These are phyloP conservation scores for Scaeva pyrastri DNA, from an alignment of 2,888 invertebrate species.

Conservation along the genomic window DNA sequence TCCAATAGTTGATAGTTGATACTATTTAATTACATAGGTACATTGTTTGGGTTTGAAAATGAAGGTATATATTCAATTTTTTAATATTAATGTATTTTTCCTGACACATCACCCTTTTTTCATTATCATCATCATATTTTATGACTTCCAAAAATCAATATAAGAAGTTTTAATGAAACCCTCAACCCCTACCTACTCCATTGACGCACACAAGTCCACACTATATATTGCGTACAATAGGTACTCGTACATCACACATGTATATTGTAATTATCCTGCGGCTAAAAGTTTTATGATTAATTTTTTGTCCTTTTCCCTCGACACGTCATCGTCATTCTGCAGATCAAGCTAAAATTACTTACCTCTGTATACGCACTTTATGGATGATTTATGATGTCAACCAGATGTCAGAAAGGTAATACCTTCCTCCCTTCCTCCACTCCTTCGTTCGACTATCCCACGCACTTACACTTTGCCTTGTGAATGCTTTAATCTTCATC, in stretches of 20 bases:
- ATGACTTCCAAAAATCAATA: constrained; percentile 27
- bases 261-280: constrained; percentile 21
- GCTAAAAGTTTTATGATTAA: constrained; percentile 68
- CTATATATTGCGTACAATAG: too few species aligned
- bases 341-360: constrained; percentile 58
- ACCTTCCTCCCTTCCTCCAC: constrained; percentile 8
- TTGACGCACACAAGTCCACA: too few species aligned
- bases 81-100: neutral
- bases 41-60: too few species aligned
- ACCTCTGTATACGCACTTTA: constrained; percentile 64
- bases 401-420: constrained; percentile 74
- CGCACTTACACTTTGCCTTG: too few species aligned
- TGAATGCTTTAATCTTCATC: constrained; percentile 29
- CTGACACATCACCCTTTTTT: neutral
- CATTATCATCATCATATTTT: neutral
- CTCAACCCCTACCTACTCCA: neutral
- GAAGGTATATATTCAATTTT: too few species aligned
- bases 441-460: too few species aligned
- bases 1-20: too few species aligned
- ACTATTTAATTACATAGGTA: too few species aligned
- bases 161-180: constrained; percentile 33
- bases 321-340: constrained; percentile 26
- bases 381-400: constrained; percentile 73
- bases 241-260: neutral
- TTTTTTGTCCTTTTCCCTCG: constrained; percentile 59